Evolutionary conservation across 2,797 vertebrate genomes (phyloP).

Genomic region (Falco berigora): DNA sequence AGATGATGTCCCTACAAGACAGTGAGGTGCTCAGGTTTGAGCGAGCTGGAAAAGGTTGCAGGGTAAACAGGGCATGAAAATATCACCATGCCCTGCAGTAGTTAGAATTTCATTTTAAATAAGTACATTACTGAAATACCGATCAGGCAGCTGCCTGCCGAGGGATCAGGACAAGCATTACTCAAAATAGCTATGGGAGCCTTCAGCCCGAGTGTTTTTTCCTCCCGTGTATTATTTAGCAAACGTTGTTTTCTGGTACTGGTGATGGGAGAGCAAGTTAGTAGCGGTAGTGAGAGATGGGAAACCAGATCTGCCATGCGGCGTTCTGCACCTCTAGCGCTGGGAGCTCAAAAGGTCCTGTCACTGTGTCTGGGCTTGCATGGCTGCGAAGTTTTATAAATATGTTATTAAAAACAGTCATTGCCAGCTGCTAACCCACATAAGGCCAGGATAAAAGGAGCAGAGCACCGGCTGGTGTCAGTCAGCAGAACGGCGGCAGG

Average conservation of each 20-base stretch:
- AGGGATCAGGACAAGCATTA: neutral
- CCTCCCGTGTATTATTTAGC: neutral
- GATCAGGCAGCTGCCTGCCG: neutral
- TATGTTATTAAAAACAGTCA: conserved; percentile 29
- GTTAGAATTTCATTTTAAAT: conserved; percentile 3
- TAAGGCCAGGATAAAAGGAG: conserved; percentile 17
- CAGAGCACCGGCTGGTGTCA: conserved; percentile 45
- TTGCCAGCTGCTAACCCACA: conserved; percentile 25
- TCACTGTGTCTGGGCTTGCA: neutral
- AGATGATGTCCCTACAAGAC: conserved; percentile 35
- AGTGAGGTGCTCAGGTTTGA: neutral
- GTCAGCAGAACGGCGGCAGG: neutral
- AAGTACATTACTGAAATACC: conserved; percentile 7
- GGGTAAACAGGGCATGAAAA: conserved; percentile 4
- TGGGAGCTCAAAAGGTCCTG: neutral
- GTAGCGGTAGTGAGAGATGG: neutral
- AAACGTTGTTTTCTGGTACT: neutral
- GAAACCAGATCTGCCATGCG: neutral
- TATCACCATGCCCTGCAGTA: neutral
- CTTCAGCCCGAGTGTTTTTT: neutral
- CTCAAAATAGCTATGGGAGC: neutral
- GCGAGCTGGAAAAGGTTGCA: neutral
- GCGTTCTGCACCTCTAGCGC: neutral
- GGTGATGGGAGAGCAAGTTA: neutral
- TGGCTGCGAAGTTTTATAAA: conserved; percentile 15